Evolutionary conservation across 2,113 vertebrate species (phyloP).

Genomic region (Microtus richardsoni): DNA sequence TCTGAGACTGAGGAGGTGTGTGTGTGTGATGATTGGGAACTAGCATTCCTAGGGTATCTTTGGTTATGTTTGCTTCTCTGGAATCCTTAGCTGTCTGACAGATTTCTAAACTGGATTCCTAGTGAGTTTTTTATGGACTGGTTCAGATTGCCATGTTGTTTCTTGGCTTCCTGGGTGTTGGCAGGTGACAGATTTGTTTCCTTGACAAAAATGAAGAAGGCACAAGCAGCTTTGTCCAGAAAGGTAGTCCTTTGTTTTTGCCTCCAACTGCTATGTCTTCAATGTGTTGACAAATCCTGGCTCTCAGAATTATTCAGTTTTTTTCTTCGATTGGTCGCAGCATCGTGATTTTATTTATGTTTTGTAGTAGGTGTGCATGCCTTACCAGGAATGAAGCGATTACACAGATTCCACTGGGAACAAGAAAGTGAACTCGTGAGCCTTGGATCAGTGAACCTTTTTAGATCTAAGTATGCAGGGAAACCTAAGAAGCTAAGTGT

Average conservation of each 20-base stretch:
- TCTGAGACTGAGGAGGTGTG: neutral
- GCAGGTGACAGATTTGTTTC: neutral
- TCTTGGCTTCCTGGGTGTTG: neutral
- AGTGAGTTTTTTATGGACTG: neutral
- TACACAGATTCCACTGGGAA: neutral
- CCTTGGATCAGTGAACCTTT: neutral
- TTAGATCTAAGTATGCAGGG: neutral
- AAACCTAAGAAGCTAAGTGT: neutral
- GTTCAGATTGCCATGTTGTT: neutral
- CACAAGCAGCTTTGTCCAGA: neutral
- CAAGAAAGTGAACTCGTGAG: neutral
- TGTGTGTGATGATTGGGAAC: neutral
- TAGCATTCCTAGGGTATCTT: neutral
- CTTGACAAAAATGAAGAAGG: slow-evolving; percentile 22
- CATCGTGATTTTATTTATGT: neutral
- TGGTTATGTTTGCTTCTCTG: neutral
- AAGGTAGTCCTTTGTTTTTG: neutral
- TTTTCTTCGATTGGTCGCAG: neutral
- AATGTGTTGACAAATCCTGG: neutral
- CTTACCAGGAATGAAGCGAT: neutral
- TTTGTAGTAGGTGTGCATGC: neutral
- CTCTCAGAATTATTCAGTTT: neutral
- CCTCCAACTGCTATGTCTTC: neutral
- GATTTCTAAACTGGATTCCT: neutral
- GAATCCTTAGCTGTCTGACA: neutral